phyloP scores from a whole-genome alignment of 2,113 vertebrate genomes.

The Myxocyprinus asiaticus region DNA sequence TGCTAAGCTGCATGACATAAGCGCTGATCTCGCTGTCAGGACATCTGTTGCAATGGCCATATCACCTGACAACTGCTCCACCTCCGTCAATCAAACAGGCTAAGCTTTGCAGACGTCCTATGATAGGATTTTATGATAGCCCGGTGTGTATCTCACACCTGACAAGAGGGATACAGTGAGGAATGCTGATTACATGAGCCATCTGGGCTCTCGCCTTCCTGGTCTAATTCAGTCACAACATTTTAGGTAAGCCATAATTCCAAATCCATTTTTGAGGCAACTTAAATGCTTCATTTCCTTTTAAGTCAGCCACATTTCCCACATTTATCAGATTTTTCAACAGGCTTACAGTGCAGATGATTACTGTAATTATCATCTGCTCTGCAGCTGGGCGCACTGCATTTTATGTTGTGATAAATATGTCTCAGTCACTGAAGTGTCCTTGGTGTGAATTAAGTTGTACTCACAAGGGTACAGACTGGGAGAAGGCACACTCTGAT shows the following conservation, averaged over 20 bases:
- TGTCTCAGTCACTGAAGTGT: conserved; percentile 23
- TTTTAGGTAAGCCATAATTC: conserved; percentile 51
- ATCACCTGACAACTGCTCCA: conserved; percentile 26
- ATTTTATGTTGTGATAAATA: conserved; percentile 30
- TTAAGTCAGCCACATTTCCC: conserved; percentile 21
- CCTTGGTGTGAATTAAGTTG: conserved; percentile 19
- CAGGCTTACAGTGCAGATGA: conserved; percentile 33
- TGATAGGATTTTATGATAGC: conserved; percentile 18
- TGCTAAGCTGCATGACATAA: conserved; percentile 37
- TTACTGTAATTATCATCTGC: conserved; percentile 26
- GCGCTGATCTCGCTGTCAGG: conserved; percentile 19
- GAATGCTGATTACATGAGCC: conserved; percentile 43
- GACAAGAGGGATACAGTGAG: conserved; percentile 26
- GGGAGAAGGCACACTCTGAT: background rate
- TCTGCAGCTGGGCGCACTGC: conserved; percentile 1
- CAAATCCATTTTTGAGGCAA: conserved; percentile 37
- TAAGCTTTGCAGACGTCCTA: conserved; percentile 29
- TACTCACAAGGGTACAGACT: conserved; percentile 8
- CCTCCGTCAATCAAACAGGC: background rate
- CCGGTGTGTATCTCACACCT: conserved; percentile 15
- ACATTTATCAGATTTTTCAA: conserved; percentile 33
- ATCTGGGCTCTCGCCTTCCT: conserved; percentile 43
- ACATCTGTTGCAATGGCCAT: conserved; percentile 12
- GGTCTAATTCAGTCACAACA: conserved; percentile 54
- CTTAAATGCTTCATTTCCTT: conserved; percentile 24